These are phyloP conservation scores for Formica exsecta DNA, from an alignment of 1,140 invertebrate species.

Conservation along the genomic window DNA sequence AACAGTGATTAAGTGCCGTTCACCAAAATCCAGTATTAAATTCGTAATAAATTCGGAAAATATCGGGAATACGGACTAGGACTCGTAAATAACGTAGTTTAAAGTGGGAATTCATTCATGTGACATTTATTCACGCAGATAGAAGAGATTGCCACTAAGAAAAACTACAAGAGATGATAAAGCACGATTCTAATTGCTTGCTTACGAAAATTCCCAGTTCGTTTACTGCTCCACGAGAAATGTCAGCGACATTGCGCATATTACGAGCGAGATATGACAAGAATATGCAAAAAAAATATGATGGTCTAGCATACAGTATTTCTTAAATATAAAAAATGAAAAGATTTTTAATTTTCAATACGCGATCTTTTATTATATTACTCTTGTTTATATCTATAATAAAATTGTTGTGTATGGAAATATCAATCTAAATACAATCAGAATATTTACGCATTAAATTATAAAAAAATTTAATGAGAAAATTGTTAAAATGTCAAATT, in stretches of 20 bases:
- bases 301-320: neutral
- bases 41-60: conserved; percentile 44
- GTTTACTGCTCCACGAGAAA: neutral
- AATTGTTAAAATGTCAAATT: neutral
- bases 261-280: neutral
- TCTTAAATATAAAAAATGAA: neutral
- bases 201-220: neutral
- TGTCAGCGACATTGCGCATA: neutral
- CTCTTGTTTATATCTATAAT: neutral
- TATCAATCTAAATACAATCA: neutral
- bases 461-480: neutral
- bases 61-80: conserved; percentile 7
- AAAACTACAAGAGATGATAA: neutral
- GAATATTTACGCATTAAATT: neutral
- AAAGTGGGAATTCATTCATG: neutral
- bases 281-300: neutral
- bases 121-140: conserved; percentile 6
- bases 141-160: conserved; percentile 10
- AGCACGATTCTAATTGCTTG: neutral
- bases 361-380: neutral
- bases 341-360: neutral
- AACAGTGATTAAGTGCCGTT: conserved; percentile 47
- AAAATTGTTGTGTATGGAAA: neutral
- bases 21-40: conserved; percentile 53
- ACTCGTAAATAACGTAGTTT: conserved; percentile 16